These are phyloP conservation scores for Psococerastis gibbosa DNA, from an alignment of 2,888 invertebrate species.

Conservation along the genomic window DNA sequence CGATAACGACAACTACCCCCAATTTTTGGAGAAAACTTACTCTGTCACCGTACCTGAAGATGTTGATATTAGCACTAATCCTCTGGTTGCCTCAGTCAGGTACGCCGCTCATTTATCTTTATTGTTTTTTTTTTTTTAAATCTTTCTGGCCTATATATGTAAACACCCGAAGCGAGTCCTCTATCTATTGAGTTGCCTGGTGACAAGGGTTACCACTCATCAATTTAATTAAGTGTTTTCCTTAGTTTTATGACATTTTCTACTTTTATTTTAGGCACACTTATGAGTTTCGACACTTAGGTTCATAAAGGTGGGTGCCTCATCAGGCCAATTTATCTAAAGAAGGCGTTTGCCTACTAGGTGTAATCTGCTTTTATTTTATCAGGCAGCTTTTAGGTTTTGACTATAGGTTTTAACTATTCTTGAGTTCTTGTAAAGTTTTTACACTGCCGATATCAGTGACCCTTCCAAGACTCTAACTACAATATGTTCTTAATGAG, in stretches of 20 bases:
- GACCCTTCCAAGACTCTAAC: too few relatives aligned
- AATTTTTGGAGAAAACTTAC: constrained; percentile 78
- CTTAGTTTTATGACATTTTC: not conserved
- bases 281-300: too few relatives aligned
- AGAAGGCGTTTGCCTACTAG: too few relatives aligned
- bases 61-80: constrained; percentile 63
- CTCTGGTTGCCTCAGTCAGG: constrained; percentile 59
- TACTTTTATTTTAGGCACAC: too few relatives aligned
- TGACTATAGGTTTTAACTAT: too few relatives aligned
- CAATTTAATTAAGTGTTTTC: constrained; percentile 6
- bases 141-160: not conserved
- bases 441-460: too few relatives aligned
- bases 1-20: constrained; percentile 87
- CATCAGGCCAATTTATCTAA: too few relatives aligned
- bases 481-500: constrained; percentile 13
- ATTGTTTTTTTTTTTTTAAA: constrained; percentile 6
- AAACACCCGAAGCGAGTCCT: not conserved
- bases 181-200: not conserved
- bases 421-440: too few relatives aligned
- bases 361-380: too few relatives aligned
- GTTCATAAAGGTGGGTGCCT: too few relatives aligned
- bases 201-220: too few relatives aligned
- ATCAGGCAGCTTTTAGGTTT: too few relatives aligned
- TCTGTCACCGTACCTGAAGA: constrained; percentile 77
- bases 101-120: constrained; percentile 23